Evolutionary conservation across 2,888 invertebrate species (phyloP), one percentile per base, ranked within the genome.

Genomic region (Andrena bucephala): DNA sequence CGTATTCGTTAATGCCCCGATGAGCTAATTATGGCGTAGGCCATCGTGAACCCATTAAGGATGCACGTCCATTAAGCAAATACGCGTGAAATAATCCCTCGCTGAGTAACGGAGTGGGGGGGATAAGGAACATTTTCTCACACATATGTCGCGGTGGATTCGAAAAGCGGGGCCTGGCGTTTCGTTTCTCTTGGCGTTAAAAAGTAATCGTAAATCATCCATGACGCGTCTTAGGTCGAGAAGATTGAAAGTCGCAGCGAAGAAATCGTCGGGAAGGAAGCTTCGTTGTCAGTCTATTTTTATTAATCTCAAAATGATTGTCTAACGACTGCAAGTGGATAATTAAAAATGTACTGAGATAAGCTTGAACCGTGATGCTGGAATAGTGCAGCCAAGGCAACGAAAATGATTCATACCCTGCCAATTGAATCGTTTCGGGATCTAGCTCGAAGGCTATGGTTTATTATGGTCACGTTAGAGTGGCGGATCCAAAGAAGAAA

Each of bases 391-490:
- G 42, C 57, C 52, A 48, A 80, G 66, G 67, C 50, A 67, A 60
- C 20, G 50, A 50, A 57, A 36, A 60, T 62, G 74, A 82, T 57
- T 70, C 73, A 75, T 5, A 10, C 24, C 24, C 16, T 36, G 69
- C 24, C n/a, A 66, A 65, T 4, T 27, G 67, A 13, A 57, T 71
- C 71, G 63, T 83, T 81, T 81, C 33, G 68, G 48, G 72, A 76
- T 81, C 52, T 42, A 52, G 16, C 13, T 33, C 73, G 74, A 82
- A 82, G 77, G 82, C 48, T 82, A 63, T 8, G 67, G 33, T 67
- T 83, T 59, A 74, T 83, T 77, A 82, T 76, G 83, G 62, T 59
- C 73, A 67, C 36, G 69, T 70, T 42, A 57, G 27, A 62, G 52
- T 20, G 29, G 62, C 29, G 66, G 62, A 77, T 68, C 80, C 70